Conservation (phyloP, 2,797 vertebrate species). For the Argyrosomus regius region DNA sequence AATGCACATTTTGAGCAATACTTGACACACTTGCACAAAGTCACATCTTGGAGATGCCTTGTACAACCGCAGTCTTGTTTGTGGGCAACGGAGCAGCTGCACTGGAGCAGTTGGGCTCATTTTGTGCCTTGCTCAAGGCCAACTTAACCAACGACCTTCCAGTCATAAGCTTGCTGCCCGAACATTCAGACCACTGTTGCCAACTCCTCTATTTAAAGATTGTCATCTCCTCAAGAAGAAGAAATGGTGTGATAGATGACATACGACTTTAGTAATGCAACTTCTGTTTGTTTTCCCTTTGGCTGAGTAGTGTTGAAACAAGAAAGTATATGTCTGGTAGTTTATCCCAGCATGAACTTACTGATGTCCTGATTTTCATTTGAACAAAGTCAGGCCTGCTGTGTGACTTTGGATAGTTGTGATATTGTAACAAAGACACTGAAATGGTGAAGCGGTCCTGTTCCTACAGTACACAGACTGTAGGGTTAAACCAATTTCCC, state of each 20-base stretch:
- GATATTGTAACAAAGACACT: constrained; percentile 25
- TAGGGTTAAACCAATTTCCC: constrained; percentile 57
- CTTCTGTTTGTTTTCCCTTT: constrained; percentile 6
- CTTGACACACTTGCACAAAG: constrained; percentile 5
- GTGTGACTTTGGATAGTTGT: constrained; percentile 23
- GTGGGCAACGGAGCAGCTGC: constrained; percentile 38
- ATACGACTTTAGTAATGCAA: not conserved
- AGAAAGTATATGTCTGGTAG: not conserved
- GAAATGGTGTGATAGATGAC: not conserved
- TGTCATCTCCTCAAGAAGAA: not conserved
- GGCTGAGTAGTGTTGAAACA: constrained; percentile 2
- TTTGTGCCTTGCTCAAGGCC: constrained; percentile 34
- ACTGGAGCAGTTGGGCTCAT: constrained; percentile 26
- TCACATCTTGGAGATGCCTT: not conserved
- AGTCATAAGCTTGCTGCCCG: constrained; percentile 11
- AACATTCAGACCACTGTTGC: constrained; percentile 5
- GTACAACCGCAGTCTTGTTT: constrained; percentile 46
- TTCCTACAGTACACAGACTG: constrained; percentile 4
- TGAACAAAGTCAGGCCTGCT: constrained; percentile 7
- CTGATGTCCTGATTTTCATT: constrained; percentile 5
- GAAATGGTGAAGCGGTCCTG: constrained; percentile 17
- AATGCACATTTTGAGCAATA: constrained; percentile 21
- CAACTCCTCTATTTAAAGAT: not conserved
- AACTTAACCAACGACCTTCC: constrained; percentile 41
- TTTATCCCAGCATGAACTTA: not conserved